Evolutionary conservation across 2,113 vertebrate species (phyloP), one percentile per base, ranked within the genome.

Genomic region (Melanerpes formicivorus): DNA sequence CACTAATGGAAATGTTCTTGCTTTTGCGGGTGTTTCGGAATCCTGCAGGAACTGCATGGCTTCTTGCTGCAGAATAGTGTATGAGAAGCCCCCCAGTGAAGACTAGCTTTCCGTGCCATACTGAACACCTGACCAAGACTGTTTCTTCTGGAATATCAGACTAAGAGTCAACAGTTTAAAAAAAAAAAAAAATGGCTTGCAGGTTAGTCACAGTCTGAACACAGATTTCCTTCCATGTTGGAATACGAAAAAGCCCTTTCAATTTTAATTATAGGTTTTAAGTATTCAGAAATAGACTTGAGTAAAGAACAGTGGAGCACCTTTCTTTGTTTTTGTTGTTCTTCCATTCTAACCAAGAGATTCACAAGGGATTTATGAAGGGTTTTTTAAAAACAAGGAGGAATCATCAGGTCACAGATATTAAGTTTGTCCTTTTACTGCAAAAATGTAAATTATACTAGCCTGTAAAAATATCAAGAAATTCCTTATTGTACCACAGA

Each of bases 391-490:
- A 88, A 95, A 84, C 37, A 90, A 88, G 74, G 60, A 79, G 65
- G n/a, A 90, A 52, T 74, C 79, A 84, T 58, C 17, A 85, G 84
- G 79, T 85, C 89, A 87, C 64, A 89, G 81, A 92, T 18, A 66
- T 25, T 25, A 85, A 89, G 72, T 34, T n/a, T 91, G 72, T 62
- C 27, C 54, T 95, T 84, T 95, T 90, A 23, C 29, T 90, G 81
- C 59, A 94, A 95, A 95, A 94, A 94, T 88, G 80, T 96, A 96
- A 95, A 97, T 93, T 87, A 56, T 86, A 82, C 79, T 66, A 42
- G 18, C 93, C 81, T 91, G 83, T 77, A 90, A 88, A 72, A 88
- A 95, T 71, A 91, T 88, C 6, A 82, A 92, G 52, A 76, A 85
- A 74, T 93, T 90, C 66, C 81, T 93, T n/a, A 65, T 4, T 62